Evolutionary conservation across 2,888 invertebrate species (phyloP).

Genomic region (Drosophila bunnanda): DNA sequence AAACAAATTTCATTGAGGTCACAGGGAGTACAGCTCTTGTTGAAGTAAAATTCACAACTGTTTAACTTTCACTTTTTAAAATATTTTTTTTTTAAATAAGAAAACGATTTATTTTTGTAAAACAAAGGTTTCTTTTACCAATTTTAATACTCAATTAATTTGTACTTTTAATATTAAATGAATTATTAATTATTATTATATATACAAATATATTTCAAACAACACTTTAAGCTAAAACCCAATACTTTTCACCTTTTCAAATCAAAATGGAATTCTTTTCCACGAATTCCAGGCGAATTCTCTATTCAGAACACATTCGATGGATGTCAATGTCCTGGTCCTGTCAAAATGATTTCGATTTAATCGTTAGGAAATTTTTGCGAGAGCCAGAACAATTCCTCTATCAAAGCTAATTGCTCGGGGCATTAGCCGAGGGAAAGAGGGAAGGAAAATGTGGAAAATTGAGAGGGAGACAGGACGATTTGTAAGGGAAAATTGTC

Average conservation of each 20-base stretch:
- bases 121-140: not conserved
- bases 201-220: too few species aligned
- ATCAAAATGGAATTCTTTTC: not conserved
- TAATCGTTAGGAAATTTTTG: conserved; percentile 82
- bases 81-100: too few species aligned
- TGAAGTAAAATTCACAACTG: too few species aligned
- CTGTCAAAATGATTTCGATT: conserved; percentile 81
- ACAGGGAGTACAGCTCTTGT: too few species aligned
- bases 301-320: not conserved
- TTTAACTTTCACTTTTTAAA: too few species aligned
- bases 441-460: not conserved
- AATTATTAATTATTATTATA: too few species aligned
- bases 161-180: too few species aligned
- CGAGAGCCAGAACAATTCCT: conserved; percentile 79
- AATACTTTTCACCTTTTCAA: not conserved
- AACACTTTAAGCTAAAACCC: not conserved
- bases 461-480: conserved; percentile 13
- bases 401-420: conserved; percentile 80
- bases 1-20: too few species aligned
- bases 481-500: conserved; percentile 68
- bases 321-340: conserved; percentile 38
- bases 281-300: not conserved
- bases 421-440: conserved; percentile 29
- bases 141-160: not conserved
- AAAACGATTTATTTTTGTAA: not conserved